A percentile compares a stretch with the other conserved stretches of the same genome.
phyloP scores from a whole-genome alignment of 2,888 invertebrate species.

The Lydus trimaculatus region DNA sequence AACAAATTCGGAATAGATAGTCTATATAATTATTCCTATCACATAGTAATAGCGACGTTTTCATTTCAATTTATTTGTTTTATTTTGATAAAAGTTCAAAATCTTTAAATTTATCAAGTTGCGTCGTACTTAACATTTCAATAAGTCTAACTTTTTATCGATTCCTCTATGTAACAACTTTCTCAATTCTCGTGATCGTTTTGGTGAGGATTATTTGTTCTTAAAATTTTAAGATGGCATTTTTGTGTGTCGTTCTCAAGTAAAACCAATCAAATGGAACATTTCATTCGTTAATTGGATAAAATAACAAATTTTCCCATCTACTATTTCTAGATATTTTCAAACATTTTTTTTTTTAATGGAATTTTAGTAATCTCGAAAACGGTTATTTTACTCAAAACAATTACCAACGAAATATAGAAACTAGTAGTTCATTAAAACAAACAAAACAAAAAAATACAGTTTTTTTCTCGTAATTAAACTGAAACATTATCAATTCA shows the following conservation, averaged over 20 bases:
- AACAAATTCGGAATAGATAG: too few relatives aligned
- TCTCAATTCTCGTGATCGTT: too few relatives aligned
- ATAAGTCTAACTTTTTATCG: too few relatives aligned
- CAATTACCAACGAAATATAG: background rate
- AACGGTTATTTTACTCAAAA: background rate
- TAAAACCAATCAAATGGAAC: background rate
- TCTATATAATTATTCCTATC: too few relatives aligned
- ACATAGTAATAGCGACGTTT: too few relatives aligned
- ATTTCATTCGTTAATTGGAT: background rate
- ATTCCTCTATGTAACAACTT: too few relatives aligned
- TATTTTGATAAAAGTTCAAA: too few relatives aligned
- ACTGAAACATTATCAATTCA: background rate
- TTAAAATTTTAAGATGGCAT: background rate
- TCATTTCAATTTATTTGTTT: too few relatives aligned
- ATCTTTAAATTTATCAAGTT: too few relatives aligned
- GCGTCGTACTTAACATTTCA: too few relatives aligned
- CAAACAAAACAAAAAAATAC: background rate
- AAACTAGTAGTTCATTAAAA: background rate
- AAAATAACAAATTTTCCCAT: background rate
- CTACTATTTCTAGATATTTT: background rate
- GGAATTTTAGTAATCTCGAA: background rate
- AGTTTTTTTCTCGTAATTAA: background rate
- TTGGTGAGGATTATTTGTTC: too few relatives aligned
- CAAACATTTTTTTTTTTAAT: background rate
- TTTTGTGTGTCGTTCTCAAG: background rate